Percentiles rank a stretch among this genome's conserved stretches.
Evolutionary conservation across 2,797 vertebrate species (phyloP).

Genomic region (Gallirallus australis): DNA sequence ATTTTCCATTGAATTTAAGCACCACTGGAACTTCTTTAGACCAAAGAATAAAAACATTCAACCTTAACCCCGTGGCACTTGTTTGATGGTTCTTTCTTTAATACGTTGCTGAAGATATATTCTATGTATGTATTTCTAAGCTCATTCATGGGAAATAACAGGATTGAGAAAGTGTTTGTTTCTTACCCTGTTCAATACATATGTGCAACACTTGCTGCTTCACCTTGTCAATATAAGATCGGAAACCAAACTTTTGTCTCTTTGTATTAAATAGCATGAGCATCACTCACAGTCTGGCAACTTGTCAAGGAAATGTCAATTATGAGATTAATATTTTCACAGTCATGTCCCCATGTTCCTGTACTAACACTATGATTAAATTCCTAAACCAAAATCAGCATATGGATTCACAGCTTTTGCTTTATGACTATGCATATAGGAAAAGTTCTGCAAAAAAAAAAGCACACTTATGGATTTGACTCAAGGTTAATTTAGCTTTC

Average conservation of each 20-base stretch:
- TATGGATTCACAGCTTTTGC: not conserved
- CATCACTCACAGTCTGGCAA: not conserved
- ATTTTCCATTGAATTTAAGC: not conserved
- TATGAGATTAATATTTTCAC: not conserved
- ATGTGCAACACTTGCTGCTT: not conserved
- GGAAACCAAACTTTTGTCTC: not conserved
- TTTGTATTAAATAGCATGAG: not conserved
- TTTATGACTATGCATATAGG: not conserved
- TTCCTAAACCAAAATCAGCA: not conserved
- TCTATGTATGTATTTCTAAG: not conserved
- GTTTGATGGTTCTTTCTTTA: not conserved
- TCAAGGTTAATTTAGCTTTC: conserved; percentile 56
- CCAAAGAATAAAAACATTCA: not conserved
- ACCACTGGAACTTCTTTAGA: not conserved
- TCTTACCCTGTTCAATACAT: not conserved
- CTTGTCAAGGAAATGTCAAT: not conserved
- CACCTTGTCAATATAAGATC: not conserved
- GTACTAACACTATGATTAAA: not conserved
- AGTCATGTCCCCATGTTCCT: not conserved
- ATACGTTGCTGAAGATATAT: not conserved
- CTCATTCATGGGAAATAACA: not conserved
- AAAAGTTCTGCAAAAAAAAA: not conserved
- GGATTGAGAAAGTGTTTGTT: not conserved
- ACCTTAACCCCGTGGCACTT: not conserved
- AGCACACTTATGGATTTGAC: not conserved